Evolutionary conservation across 1,140 invertebrate genomes (phyloP), one percentile per base, ranked within the genome.

Genomic region (Hesperophylax magnus): DNA sequence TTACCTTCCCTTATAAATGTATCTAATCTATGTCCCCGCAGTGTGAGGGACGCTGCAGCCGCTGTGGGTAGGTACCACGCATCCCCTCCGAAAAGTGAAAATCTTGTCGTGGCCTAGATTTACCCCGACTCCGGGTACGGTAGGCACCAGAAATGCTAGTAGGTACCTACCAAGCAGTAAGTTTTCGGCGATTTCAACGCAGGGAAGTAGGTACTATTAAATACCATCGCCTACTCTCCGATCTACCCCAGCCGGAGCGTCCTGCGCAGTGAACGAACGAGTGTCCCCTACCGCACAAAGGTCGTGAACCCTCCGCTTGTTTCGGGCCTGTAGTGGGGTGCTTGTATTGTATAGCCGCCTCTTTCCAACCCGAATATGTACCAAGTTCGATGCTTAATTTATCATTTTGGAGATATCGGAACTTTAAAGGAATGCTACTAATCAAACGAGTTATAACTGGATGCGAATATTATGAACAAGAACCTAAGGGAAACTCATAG

Each of bases 71-170:
- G 63, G 63, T n/a, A 17, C 22, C 4, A 67, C 27, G 17, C 69
- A 72, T 72, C 69, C 69, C 69, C 69, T 72, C 24, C 24, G 63
- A 39, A 67, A 67, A 67, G 63, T 11, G 63, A 67, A 67, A 67
- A 72, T 72, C 18, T 53, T 52, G 69, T 9, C 69, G n/a, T 72
- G 69, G 69, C 69, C 69, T 72, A 72, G 69, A 72, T 72, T 72
- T 47, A 47, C n/a, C 39, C 47, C 69, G 34, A 24, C 24, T 47
- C 18, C 69, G 22, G 11, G 63, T 67, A 67, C n/a, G 22, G 63
- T 27, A 67, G 63, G 63, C 31, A 31, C 8, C 31, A 31, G 63
- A 0, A 18, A 15, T 56, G 5, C 27, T 27, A 5, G 27, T 27
- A 27, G 27, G 27, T 27, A 27, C 27, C 27, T 8, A 14, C 39